Evolutionary conservation across 2,113 vertebrate species (phyloP), one percentile per base, ranked within the genome.

Genomic region (Xyliphius kryptos): DNA sequence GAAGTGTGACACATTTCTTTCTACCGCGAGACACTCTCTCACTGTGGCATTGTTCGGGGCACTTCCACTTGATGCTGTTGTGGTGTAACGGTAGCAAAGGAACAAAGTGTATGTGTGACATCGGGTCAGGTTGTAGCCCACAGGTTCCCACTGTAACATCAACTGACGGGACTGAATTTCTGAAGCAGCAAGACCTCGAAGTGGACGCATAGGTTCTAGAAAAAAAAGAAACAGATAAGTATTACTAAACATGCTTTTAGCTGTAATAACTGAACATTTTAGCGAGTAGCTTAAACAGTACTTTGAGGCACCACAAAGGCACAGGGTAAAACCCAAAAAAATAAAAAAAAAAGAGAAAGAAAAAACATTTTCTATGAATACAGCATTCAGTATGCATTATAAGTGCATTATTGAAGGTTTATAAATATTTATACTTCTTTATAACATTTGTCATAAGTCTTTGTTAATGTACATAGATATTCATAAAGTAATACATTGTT

Each of bases 81-180:
- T 84, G 66, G 80, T 86, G 72, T 94, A 95, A 71, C 85, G 90
- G 74, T 97, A 97, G 80, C 95, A 98, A 58, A 98, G 88, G 1
- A 88, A 91, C 68, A 97, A 66, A 0, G 88, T 78, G 76, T 93
- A 98, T 47, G 91, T 92, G 82, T 97, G 95, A 56, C 95, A 98
- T 10, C 95, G 92, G 0, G 93, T 97, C 75, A 97, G 86, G 50
- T 98, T 98, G 87, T 97, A 97, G 60, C 92, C 95, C 65, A 97
- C 80, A 0, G 92, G 89, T 62, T 98, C 95, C 95, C 95, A 98
- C 81, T 93, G 93, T 17, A 98, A 71, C 0, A 83, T 88, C 80
- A 97, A 81, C 81, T 94, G 92, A 6, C 95, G 86, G 5, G 95
- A 87, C 78, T 96, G 91, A 83, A 95, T 94, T 77, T 95, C 94